Evolutionary conservation across 2,888 invertebrate genomes (phyloP), one percentile per base, ranked within the genome.

Genomic region (Electrophaes corylata): DNA sequence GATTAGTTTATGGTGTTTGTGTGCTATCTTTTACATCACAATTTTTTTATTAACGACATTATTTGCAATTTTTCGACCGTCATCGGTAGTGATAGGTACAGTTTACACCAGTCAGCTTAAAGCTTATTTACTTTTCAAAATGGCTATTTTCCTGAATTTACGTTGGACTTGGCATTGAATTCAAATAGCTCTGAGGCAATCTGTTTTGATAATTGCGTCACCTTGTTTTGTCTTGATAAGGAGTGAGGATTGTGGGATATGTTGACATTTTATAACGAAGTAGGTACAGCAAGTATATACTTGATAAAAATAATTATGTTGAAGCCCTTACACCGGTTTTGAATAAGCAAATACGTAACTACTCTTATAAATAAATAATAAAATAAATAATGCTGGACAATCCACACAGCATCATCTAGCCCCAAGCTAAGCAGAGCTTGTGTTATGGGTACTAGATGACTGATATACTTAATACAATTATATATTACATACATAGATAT

Each of bases 171-270:
- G 74, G 73, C 76, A 76, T 78, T 79, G 73, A 70, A 66, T 57
- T 41, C 56, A 62, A 65, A 64, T 50, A 65, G 62, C 47, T 60
- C 63, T 86, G 81, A 78, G 65, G 83, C 69, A 88, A 88, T 65
- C 53, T 78, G 71, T 78, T 78, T 76, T 75, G 67, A 71, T 54
- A 58, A 72, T 88, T 88, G 80, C 86, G 64, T 88, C 86, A 87
- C 65, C 52, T 60, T 33, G 60, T 58, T 57, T 26, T 55, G 43
- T 56, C 50, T 55, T 41, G 39, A 49, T n/a, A n/a, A 41, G 49
- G 45, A 18, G 44, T 29, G 29, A 20, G 16, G n/a, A 29, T 37
- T 39, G 23, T 44, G 26, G 41, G 10, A 29, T 37, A 44, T 44
- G 3, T 41, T 51, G 16, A 52, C 35, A 45, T 23, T 50, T 39